These are phyloP conservation scores for Opisthograptis luteolata DNA, from an alignment of 2,888 invertebrate genomes.

Conservation along the genomic window DNA sequence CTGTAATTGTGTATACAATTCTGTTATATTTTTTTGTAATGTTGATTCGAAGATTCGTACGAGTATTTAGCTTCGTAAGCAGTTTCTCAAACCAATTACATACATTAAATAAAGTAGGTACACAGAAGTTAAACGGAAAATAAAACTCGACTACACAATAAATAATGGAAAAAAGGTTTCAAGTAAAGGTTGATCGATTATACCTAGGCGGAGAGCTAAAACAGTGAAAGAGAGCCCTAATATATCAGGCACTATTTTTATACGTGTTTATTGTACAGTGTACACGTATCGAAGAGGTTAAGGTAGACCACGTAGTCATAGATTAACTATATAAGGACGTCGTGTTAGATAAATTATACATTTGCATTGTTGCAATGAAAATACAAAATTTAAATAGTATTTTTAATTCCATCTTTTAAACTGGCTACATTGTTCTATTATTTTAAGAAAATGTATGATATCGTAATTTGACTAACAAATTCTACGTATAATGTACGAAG, in stretches of 20 bases:
- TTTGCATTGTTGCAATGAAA: constrained; percentile 48
- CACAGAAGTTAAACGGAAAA: not conserved
- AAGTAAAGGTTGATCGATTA: constrained; percentile 39
- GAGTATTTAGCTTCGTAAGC: too few relatives aligned
- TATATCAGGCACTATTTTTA: constrained; percentile 11
- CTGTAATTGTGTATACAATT: too few relatives aligned
- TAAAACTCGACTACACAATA: constrained; percentile 29
- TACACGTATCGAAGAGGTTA: not conserved
- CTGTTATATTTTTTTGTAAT: too few relatives aligned
- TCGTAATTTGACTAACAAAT: too few relatives aligned
- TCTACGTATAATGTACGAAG: too few relatives aligned
- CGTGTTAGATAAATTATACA: constrained; percentile 21
- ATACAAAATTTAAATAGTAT: not conserved
- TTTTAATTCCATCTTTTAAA: not conserved
- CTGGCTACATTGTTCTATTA: not conserved
- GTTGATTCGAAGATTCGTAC: too few relatives aligned
- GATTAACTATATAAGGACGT: constrained; percentile 25
- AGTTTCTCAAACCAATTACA: too few relatives aligned
- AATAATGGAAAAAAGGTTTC: constrained; percentile 32
- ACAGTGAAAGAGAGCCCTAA: constrained; percentile 29
- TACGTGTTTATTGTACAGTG: too few relatives aligned
- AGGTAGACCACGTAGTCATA: not conserved
- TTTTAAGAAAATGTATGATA: too few relatives aligned
- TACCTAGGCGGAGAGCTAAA: constrained; percentile 17
- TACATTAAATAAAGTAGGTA: too few relatives aligned